Evolutionary conservation across 2,797 vertebrate species (phyloP), one percentile per base, ranked within the genome.

Genomic region (Hydrolagus colliei): DNA sequence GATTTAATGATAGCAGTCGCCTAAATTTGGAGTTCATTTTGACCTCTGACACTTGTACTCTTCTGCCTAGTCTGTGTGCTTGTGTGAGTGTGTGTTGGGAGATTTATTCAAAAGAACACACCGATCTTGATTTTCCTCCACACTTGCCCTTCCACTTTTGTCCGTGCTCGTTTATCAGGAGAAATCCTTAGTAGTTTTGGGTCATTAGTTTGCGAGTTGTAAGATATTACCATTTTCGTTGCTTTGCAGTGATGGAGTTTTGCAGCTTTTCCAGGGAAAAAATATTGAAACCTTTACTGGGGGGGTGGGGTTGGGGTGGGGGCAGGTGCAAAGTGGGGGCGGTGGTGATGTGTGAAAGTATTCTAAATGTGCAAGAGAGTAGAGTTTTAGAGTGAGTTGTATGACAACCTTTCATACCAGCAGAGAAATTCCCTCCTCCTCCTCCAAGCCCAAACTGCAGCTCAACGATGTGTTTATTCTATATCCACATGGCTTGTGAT

Each of bases 111-210:
- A 80, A 80, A 32, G 22, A 65, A 80, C 62, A 63, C 8, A 16
- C 78, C 16, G 13, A 80, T 80, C 78, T 32, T 16, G 22, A 71
- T 84, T 41, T 67, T 41, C 27, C 20, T 27, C 9, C 5, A 32
- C 10, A n/a, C 18, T 84, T 5, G 79, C 12, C 27, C 8, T 71
- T 71, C 16, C 32, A 67, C 16, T 18, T 71, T 71, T 84, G 79
- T 68, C 32, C 41, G 22, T 67, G 4, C 52, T n/a, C 63, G 68
- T 84, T 84, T 52, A 84, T 84, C 79, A 84, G 61, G 61, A 77
- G 22, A 84, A 52, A 11, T 13, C 27, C 18, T 68, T 71, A 71
- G n/a, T 52, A 84, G 65, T 35, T 82, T 20, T 82, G 35, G 27
- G 63, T 10, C 63, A 3, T 84, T 71, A 71, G 65, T 5, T 9